phyloP scores from a whole-genome alignment of 2,888 invertebrate genomes.

The Nebria salina region DNA sequence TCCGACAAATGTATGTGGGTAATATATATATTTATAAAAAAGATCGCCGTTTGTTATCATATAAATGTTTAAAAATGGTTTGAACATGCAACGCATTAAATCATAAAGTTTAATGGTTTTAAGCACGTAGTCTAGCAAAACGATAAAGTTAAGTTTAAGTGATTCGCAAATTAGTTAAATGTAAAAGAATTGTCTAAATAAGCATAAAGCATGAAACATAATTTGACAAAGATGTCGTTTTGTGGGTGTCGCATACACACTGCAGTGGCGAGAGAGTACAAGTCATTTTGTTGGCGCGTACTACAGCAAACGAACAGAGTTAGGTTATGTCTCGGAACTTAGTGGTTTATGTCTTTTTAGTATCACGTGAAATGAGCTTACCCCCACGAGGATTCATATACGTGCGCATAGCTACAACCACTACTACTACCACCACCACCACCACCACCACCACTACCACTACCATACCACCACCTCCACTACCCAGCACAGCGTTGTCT shows the following conservation, averaged over 20 bases:
- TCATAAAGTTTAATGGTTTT: neutral
- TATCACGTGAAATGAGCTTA: slow-evolving; percentile 46
- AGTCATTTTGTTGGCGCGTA: slow-evolving; percentile 1
- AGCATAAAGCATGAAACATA: neutral
- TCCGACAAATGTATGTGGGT: too few relatives aligned
- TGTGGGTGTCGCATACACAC: neutral
- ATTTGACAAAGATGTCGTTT: neutral
- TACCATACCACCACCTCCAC: neutral
- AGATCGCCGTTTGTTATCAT: too few relatives aligned
- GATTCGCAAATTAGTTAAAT: neutral
- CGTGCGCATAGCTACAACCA: slow-evolving; percentile 27
- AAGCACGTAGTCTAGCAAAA: neutral
- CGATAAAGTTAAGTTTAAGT: neutral
- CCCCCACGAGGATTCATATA: slow-evolving; percentile 44
- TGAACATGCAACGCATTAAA: neutral
- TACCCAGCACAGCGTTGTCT: slow-evolving; percentile 29
- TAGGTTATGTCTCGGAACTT: slow-evolving; percentile 47
- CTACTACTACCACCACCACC: neutral
- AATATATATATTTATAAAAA: too few relatives aligned
- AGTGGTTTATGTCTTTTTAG: slow-evolving; percentile 47
- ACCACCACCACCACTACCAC: neutral
- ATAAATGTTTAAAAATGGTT: neutral
- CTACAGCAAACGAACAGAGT: slow-evolving; percentile 18
- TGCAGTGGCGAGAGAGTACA: slow-evolving; percentile 1
- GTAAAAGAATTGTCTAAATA: neutral